These are phyloP conservation scores for Camelus dromedarius DNA, from an alignment of 2,113 vertebrate species.

Conservation along the genomic window DNA sequence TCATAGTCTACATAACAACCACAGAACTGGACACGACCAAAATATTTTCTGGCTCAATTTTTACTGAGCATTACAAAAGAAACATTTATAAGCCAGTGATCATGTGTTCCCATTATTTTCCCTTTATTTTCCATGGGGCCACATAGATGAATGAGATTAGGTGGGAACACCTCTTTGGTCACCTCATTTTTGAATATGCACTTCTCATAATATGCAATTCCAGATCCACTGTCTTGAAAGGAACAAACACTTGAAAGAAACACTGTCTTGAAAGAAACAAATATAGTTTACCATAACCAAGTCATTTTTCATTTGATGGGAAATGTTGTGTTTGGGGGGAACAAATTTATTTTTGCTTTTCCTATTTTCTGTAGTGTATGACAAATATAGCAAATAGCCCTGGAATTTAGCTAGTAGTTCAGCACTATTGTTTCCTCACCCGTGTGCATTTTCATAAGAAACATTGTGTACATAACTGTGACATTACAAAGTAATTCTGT, in stretches of 20 bases:
- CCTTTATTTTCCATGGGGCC: not conserved
- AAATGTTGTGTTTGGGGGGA: not conserved
- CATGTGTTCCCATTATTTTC: not conserved
- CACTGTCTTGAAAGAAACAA: not conserved
- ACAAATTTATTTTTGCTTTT: not conserved
- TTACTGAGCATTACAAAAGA: not conserved
- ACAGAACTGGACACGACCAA: not conserved
- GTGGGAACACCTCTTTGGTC: not conserved
- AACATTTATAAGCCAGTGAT: not conserved
- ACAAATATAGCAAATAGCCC: not conserved
- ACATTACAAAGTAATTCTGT: not conserved
- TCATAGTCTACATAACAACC: not conserved
- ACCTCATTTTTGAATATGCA: not conserved
- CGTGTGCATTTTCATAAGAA: constrained; percentile 7
- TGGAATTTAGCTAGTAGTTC: not conserved
- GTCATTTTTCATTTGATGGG: not conserved
- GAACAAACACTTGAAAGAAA: not conserved
- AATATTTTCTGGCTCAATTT: not conserved
- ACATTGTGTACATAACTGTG: not conserved
- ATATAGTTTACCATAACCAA: not conserved
- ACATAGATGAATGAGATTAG: not conserved
- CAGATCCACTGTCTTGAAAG: not conserved
- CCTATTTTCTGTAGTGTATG: not conserved
- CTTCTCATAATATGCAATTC: not conserved
- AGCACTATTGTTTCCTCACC: not conserved